A percentile compares a stretch with the other conserved stretches of the same genome.
These are phyloP conservation scores for Muricea muricata DNA, from an alignment of 92 coral and sea anemone species.

Conservation along the genomic window DNA sequence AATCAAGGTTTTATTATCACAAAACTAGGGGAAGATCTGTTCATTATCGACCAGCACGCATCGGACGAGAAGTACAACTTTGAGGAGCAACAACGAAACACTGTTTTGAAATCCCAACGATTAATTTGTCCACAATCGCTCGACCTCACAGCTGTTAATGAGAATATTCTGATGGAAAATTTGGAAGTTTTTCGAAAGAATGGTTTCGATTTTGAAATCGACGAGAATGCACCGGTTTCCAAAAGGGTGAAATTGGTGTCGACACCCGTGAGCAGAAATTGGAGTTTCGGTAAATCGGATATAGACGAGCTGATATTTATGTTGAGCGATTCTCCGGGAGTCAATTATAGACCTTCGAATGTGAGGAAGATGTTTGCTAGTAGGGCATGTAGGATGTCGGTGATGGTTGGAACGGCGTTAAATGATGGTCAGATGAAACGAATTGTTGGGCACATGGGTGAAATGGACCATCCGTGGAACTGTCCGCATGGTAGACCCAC, in stretches of 20 bases:
- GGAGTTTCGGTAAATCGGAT: slow-evolving; percentile 96
- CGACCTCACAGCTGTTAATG: slow-evolving; percentile 88
- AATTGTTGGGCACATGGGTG: slow-evolving; percentile 84
- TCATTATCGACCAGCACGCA: slow-evolving; percentile 96
- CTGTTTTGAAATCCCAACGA: slow-evolving; percentile 78
- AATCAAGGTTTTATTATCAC: slow-evolving; percentile 89
- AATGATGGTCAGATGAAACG: slow-evolving; percentile 77
- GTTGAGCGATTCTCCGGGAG: slow-evolving; percentile 95
- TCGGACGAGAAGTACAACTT: slow-evolving; percentile 95
- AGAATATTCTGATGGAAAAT: slow-evolving; percentile 83
- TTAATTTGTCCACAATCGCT: slow-evolving; percentile 82
- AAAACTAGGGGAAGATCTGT: slow-evolving; percentile 80
- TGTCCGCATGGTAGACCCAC: slow-evolving; percentile 99
- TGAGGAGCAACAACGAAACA: slow-evolving; percentile 80
- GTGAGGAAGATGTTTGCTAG: slow-evolving; percentile 98
- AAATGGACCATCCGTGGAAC: slow-evolving; percentile 97
- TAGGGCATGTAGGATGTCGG: slow-evolving; percentile 95
- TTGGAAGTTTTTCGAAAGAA: slow-evolving; percentile 86
- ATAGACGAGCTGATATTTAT: slow-evolving; percentile 89
- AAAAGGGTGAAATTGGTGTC: slow-evolving; percentile 75
- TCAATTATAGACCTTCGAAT: slow-evolving; percentile 87
- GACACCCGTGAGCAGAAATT: slow-evolving; percentile 82
- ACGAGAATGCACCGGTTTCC: slow-evolving; percentile 78
- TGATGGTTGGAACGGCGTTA: slow-evolving; percentile 93
- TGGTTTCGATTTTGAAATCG: slow-evolving; percentile 92